These are phyloP conservation scores for Blera fallax DNA, from an alignment of 2,888 invertebrate species.

Conservation along the genomic window DNA sequence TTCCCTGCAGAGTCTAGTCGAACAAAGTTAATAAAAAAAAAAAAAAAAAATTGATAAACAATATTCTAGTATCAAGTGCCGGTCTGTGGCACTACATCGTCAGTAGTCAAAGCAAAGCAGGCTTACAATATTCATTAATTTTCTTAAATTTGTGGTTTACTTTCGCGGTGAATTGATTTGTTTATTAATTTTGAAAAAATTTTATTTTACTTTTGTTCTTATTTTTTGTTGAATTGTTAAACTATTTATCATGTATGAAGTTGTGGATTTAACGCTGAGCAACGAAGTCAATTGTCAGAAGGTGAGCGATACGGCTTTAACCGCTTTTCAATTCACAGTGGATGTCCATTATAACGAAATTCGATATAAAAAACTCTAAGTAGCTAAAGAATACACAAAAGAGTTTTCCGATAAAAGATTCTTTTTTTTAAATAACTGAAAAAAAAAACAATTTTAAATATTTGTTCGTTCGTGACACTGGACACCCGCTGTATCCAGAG, in stretches of 20 bases:
- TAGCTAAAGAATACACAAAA: too few species aligned
- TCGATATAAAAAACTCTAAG: too few species aligned
- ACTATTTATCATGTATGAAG: slow-evolving; percentile 11
- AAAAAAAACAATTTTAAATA: too few species aligned
- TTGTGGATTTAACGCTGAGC: slow-evolving; percentile 19
- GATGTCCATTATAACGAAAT: neutral
- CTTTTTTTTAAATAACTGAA: too few species aligned
- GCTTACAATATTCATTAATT: neutral
- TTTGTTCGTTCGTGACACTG: too few species aligned
- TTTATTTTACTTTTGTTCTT: neutral
- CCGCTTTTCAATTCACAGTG: neutral
- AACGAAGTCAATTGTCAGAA: slow-evolving; percentile 28
- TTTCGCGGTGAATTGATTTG: neutral
- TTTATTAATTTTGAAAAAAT: too few species aligned
- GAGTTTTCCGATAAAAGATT: too few species aligned
- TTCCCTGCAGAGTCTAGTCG: neutral
- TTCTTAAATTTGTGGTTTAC: neutral
- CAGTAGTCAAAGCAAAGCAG: slow-evolving; percentile 4
- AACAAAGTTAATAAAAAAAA: neutral
- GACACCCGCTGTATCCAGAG: too few species aligned
- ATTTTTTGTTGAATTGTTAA: neutral
- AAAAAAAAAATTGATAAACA: slow-evolving; percentile 18
- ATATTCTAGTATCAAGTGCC: slow-evolving; percentile 33
- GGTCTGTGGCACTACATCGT: neutral
- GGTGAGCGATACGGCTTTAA: slow-evolving; percentile 11